phyloP scores from a whole-genome alignment of 2,113 vertebrate species.

The Apeltes quadracus region DNA sequence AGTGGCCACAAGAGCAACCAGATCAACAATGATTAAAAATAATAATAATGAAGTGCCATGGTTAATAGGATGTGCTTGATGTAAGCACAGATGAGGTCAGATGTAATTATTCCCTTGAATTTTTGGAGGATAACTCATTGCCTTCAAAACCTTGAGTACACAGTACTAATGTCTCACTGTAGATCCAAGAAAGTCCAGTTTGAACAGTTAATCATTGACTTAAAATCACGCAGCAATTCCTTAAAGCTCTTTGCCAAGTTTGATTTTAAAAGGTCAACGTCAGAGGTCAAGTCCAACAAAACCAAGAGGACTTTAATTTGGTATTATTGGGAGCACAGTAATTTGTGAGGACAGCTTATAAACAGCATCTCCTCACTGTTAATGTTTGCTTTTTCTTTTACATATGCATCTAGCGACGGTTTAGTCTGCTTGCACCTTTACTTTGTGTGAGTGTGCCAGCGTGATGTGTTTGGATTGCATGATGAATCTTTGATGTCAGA shows the following conservation, averaged over 20 bases:
- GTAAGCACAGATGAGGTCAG: slow-evolving; percentile 19
- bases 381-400: not conserved
- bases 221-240: not conserved
- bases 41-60: not conserved
- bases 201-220: not conserved
- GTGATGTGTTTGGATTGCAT: slow-evolving; percentile 41
- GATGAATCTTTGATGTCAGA: slow-evolving; percentile 70
- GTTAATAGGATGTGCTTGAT: slow-evolving; percentile 6
- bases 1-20: slow-evolving; percentile 7
- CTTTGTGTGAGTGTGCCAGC: slow-evolving; percentile 6
- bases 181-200: not conserved
- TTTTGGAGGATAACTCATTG: slow-evolving; percentile 7
- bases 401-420: not conserved
- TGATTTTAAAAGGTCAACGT: slow-evolving; percentile 35
- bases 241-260: slow-evolving; percentile 15
- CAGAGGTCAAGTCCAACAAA: slow-evolving; percentile 40
- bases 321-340: not conserved
- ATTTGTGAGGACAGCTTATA: slow-evolving; percentile 22
- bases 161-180: not conserved
- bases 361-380: not conserved
- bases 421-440: slow-evolving; percentile 9
- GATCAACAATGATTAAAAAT: no score
- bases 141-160: not conserved
- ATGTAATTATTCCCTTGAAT: slow-evolving; percentile 24
- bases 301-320: slow-evolving; percentile 16